Percentiles rank a stretch among this genome's conserved stretches.
These are phyloP conservation scores for Microtus ochrogaster DNA, from an alignment of 2,113 vertebrate species.

Conservation along the genomic window DNA sequence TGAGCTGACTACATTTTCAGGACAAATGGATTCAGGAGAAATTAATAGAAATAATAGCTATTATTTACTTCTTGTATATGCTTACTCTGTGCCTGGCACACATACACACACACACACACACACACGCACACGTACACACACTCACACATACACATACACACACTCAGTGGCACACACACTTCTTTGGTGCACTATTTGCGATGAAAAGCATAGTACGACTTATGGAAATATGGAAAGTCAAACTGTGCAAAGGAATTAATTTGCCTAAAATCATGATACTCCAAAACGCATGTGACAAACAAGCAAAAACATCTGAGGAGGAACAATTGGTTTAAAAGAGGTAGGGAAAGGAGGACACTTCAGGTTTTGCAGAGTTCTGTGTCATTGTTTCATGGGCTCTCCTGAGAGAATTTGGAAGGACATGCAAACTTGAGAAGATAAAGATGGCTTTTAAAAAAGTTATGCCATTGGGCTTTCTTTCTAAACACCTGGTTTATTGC, in stretches of 20 bases:
- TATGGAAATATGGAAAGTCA: background rate
- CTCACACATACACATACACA: background rate
- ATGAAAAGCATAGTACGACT: background rate
- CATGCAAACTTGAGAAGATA: background rate
- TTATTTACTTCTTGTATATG: background rate
- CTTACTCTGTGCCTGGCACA: background rate
- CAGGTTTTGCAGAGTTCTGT: background rate
- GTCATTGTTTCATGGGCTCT: background rate
- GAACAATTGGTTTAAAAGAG: background rate
- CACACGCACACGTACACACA: background rate
- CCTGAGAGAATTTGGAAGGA: background rate
- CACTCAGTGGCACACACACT: background rate
- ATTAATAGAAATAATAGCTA: background rate
- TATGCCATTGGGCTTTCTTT: background rate
- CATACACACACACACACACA: background rate
- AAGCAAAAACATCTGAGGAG: background rate
- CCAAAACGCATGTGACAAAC: background rate
- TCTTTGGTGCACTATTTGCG: background rate
- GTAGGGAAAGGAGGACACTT: fast-evolving
- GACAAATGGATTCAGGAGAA: background rate
- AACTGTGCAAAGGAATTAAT: background rate
- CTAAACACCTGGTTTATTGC: background rate
- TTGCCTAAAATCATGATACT: background rate
- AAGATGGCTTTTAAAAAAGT: background rate
- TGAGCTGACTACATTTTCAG: background rate